phyloP scores from a whole-genome alignment of 2,113 vertebrate genomes.

The Oryzias curvinotus region DNA sequence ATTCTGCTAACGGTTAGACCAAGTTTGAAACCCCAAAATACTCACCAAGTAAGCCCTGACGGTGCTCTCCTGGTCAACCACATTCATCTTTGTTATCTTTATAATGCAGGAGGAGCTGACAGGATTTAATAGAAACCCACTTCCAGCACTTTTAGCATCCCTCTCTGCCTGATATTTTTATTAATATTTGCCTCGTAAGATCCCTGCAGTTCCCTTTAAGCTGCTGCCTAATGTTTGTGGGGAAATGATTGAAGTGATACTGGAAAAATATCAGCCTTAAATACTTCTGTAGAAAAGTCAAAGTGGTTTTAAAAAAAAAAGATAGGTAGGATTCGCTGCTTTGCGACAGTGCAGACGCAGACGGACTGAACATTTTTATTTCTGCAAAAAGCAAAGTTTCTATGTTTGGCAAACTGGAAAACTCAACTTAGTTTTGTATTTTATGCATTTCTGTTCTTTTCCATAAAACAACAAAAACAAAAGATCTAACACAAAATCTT shows the following conservation, averaged over 20 bases:
- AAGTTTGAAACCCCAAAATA: slow-evolving; percentile 23
- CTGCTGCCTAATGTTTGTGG: slow-evolving; percentile 11
- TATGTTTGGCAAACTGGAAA: no score
- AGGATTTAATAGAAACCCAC: slow-evolving; percentile 59
- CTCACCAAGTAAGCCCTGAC: not conserved
- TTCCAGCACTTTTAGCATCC: slow-evolving; percentile 37
- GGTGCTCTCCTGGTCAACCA: slow-evolving; percentile 6
- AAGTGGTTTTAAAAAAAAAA: not conserved
- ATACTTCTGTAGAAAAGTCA: not conserved
- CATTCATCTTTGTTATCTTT: slow-evolving; percentile 20
- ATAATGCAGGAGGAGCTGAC: slow-evolving; percentile 47
- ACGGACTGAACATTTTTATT: no score
- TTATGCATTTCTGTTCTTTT: no score
- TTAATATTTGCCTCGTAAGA: slow-evolving; percentile 25
- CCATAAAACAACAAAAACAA: no score
- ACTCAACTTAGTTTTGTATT: no score
- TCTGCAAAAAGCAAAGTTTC: no score
- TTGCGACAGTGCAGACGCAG: slow-evolving; percentile 4
- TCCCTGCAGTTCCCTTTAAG: slow-evolving; percentile 16
- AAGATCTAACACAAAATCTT: no score
- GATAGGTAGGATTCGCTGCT: slow-evolving; percentile 7
- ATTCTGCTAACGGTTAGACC: slow-evolving; percentile 28
- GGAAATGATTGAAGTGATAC: slow-evolving; percentile 10
- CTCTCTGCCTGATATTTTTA: slow-evolving; percentile 31
- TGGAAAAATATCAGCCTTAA: slow-evolving; percentile 3